Percentiles rank a stretch among this genome's conserved stretches.
These are phyloP conservation scores for Drosophila recens DNA, from an alignment of 2,888 invertebrate genomes.

Conservation along the genomic window DNA sequence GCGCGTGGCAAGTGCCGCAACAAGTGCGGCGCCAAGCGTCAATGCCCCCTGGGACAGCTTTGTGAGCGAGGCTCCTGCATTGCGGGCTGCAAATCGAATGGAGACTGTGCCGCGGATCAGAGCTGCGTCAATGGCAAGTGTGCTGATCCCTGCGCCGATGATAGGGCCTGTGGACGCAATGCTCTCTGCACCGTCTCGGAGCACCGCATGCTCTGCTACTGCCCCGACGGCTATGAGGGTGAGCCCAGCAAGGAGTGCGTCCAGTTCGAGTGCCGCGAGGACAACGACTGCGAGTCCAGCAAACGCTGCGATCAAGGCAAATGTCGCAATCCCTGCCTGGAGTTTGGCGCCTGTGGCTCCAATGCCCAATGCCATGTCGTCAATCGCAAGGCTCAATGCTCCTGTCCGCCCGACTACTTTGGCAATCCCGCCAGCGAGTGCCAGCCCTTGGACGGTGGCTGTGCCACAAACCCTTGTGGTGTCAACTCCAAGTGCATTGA, in stretches of 20 bases:
- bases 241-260: slow-evolving; percentile 92
- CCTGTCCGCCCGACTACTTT: slow-evolving; percentile 90
- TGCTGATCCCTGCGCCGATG: slow-evolving; percentile 89
- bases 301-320: slow-evolving; percentile 91
- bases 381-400: slow-evolving; percentile 91
- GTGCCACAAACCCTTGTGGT: slow-evolving; percentile 93
- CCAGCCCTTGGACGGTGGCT: slow-evolving; percentile 89
- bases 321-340: slow-evolving; percentile 93
- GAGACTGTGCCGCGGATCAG: slow-evolving; percentile 92
- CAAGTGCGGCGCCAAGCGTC: slow-evolving; percentile 89
- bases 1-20: slow-evolving; percentile 90
- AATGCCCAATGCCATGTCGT: slow-evolving; percentile 94
- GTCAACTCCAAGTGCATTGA: slow-evolving; percentile 93
- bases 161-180: slow-evolving; percentile 91
- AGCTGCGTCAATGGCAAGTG: slow-evolving; percentile 90
- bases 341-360: slow-evolving; percentile 91
- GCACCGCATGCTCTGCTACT: slow-evolving; percentile 93
- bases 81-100: slow-evolving; percentile 92
- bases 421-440: slow-evolving; percentile 90
- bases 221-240: slow-evolving; percentile 94
- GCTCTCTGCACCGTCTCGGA: slow-evolving; percentile 92
- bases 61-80: slow-evolving; percentile 90
- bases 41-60: slow-evolving; percentile 91
- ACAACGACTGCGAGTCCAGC: slow-evolving; percentile 91
- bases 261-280: slow-evolving; percentile 91